phyloP scores from a whole-genome alignment of 2,797 vertebrate species.

The Darevskia nairensis region DNA sequence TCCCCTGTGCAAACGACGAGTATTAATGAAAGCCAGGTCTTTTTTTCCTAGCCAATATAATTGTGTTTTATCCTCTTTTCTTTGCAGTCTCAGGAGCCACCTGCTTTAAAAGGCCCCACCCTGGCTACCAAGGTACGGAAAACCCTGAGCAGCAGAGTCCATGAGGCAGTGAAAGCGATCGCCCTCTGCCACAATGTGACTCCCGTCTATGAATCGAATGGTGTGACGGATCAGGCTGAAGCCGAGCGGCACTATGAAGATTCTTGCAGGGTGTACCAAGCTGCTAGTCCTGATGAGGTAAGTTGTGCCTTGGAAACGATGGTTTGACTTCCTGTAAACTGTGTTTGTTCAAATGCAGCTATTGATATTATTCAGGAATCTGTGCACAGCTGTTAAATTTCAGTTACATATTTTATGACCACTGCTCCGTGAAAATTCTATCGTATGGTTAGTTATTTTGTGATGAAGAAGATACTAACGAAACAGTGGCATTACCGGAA shows the following conservation, averaged over 20 bases:
- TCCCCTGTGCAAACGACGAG: rapidly evolving
- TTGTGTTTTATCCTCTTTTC: slow-evolving; percentile 11
- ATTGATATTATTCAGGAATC: not conserved
- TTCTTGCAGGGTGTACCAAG: slow-evolving; percentile 96
- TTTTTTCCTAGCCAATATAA: not conserved
- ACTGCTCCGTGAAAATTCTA: too few species aligned
- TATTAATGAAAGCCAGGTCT: not conserved
- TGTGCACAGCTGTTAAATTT: slow-evolving; percentile 1
- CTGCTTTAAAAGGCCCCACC: slow-evolving; percentile 84
- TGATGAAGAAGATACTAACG: too few species aligned
- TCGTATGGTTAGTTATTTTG: too few species aligned
- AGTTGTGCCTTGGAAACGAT: rapidly evolving
- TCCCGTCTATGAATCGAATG: slow-evolving; percentile 93
- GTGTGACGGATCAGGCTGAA: slow-evolving; percentile 95
- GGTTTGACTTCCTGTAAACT: not conserved
- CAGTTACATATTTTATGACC: too few species aligned
- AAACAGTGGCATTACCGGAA: too few species aligned
- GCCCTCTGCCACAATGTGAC: slow-evolving; percentile 98
- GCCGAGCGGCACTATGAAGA: slow-evolving; percentile 97
- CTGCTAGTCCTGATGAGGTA: slow-evolving; percentile 98
- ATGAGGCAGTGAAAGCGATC: slow-evolving; percentile 96
- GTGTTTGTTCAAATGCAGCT: rapidly evolving
- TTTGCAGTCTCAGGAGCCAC: slow-evolving; percentile 89
- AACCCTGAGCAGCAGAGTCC: slow-evolving; percentile 95
- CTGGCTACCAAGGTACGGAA: slow-evolving; percentile 93